Base-by-base conservation (phyloP, 2,113 vertebrate genomes). In the Sisor rabdophorus region DNA sequence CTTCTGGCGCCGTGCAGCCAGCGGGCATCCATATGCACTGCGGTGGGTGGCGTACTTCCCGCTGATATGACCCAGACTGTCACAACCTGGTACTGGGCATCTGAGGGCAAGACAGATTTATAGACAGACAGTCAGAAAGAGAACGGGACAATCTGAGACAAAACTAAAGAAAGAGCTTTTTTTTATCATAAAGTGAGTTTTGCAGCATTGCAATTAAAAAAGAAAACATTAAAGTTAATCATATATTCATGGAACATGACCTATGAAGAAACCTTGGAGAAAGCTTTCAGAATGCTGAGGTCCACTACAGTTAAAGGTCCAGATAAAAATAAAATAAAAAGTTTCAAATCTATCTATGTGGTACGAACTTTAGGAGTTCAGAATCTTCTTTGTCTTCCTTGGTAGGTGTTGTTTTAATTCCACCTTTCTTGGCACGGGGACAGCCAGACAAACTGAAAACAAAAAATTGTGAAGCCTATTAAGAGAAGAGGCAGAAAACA, bases 371-470 rank as follows among this genome's bases (percentile, higher is more conserved):
- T 95, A 99, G 95, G 90, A 98, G 93, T 91, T 99, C 97, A 2
- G 95, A 95, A 88, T 98, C 97, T 87, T 99, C 97, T 91, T 95
- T 98, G 88, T 99, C 97, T 81, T 99, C 97, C 91, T 98, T 98
- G 78, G 93, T 93, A 59, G 97, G 96, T 71, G 95, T 92, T 84
- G 92, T 92, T 94, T 98, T 98, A 92, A 96, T 93, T 91, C 96
- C 97, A 80, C 95, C 94, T 93, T 98, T 99, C 95, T 99, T 98
- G 94, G 96, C 97, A 93, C 97, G 97, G 84, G 97, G 97, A 90
- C 97, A 98, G 90, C 97, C 97, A 90, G 97, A 99, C 93, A 99
- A 92, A 94, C 97, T 99, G 91, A 91, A 91, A 93, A 91, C 87
- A 92, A 87, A 92, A 36, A 89, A 92, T 89, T 91, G 92, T 88